Percentiles rank a stretch among this genome's conserved stretches.
These are phyloP conservation scores for Augiades crinisus DNA, from an alignment of 2,888 invertebrate species.

Conservation along the genomic window DNA sequence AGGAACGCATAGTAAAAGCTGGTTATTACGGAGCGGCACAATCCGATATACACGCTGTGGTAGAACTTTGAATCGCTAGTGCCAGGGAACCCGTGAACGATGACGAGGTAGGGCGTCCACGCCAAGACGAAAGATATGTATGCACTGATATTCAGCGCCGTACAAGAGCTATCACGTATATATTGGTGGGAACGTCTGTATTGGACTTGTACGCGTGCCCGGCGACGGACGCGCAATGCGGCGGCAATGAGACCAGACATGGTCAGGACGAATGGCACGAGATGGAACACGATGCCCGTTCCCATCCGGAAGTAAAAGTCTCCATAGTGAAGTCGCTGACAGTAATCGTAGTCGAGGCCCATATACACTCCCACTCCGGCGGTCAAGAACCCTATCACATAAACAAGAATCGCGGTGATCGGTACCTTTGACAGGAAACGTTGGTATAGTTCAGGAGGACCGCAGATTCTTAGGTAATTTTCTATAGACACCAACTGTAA, in stretches of 20 bases:
- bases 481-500: conserved; percentile 81
- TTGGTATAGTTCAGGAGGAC: conserved; percentile 51
- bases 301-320: conserved; percentile 79
- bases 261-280: conserved; percentile 80
- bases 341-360: conserved; percentile 85
- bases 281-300: conserved; percentile 81
- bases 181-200: conserved; percentile 84
- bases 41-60: conserved; percentile 85
- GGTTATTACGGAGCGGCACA: conserved; percentile 85
- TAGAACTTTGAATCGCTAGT: conserved; percentile 82
- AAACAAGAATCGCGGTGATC: conserved; percentile 75
- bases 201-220: conserved; percentile 70
- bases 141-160: conserved; percentile 84
- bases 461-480: conserved; percentile 84
- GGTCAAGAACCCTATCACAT: conserved; percentile 77
- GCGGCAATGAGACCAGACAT: conserved; percentile 78
- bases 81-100: conserved; percentile 75
- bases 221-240: conserved; percentile 70
- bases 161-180: conserved; percentile 83
- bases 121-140: conserved; percentile 83
- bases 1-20: conserved; percentile 82
- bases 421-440: conserved; percentile 76
- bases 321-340: conserved; percentile 78
- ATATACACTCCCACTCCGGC: conserved; percentile 83
- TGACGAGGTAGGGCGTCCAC: conserved; percentile 86